These are phyloP conservation scores for Potamarius usumacintae DNA, from an alignment of 2,113 vertebrate species.

Conservation along the genomic window DNA sequence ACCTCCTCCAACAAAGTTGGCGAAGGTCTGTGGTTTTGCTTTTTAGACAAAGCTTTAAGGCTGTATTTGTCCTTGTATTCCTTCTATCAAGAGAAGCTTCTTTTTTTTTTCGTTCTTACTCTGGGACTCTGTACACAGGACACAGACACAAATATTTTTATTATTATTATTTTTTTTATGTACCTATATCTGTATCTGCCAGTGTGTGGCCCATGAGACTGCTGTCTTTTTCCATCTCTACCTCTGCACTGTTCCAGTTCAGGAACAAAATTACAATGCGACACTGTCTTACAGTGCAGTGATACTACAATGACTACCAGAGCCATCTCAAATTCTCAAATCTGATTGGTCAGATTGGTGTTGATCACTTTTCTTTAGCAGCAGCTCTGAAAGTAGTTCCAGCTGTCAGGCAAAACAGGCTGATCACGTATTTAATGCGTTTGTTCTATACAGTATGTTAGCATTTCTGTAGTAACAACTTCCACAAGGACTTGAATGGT, in stretches of 20 bases:
- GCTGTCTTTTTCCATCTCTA: background rate
- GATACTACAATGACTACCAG: background rate
- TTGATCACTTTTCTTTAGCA: no score
- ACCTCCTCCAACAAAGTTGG: no score
- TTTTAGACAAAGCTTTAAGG: background rate
- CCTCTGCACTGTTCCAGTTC: background rate
- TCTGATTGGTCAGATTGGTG: background rate
- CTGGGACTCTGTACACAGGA: background rate
- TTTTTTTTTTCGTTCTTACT: background rate
- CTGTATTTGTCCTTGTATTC: background rate
- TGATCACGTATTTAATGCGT: no score
- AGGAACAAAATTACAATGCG: background rate
- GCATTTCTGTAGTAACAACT: background rate
- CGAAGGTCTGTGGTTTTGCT: background rate
- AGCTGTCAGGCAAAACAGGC: background rate
- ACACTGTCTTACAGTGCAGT: background rate
- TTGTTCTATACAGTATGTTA: background rate
- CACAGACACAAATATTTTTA: background rate
- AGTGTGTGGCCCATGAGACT: background rate
- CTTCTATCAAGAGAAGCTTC: background rate
- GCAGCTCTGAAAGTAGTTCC: background rate
- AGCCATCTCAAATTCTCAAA: background rate
- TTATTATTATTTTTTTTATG: background rate
- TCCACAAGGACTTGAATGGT: no score
- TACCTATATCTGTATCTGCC: background rate